Conservation (phyloP, 2,888 invertebrate genomes). For the Megastigmus dorsalis region DNA sequence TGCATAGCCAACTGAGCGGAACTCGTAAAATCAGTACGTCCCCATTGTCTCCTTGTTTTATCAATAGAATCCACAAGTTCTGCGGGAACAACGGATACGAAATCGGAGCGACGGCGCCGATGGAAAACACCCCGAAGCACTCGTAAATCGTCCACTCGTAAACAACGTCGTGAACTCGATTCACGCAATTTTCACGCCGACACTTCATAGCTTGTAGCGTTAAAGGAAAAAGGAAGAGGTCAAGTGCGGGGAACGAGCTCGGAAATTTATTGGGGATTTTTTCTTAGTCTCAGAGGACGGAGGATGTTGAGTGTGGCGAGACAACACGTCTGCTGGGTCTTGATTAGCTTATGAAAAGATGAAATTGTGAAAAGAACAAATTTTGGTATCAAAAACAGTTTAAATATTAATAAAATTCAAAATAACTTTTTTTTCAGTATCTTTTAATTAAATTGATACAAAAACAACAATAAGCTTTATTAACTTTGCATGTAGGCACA, state of each 20-base stretch:
- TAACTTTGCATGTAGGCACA: neutral
- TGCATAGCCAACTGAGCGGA: too few relatives aligned
- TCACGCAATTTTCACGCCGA: neutral
- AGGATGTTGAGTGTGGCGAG: neutral
- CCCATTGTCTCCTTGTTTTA: neutral
- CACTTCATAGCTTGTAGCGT: neutral
- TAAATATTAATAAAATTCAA: neutral
- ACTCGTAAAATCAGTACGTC: too few relatives aligned
- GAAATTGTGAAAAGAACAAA: neutral
- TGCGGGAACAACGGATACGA: neutral
- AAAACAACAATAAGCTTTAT: too few relatives aligned
- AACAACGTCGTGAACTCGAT: conserved; percentile 6
- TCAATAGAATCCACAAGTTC: neutral
- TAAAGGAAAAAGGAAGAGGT: neutral
- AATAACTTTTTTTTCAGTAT: too few relatives aligned
- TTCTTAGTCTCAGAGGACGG: neutral
- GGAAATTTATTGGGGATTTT: neutral
- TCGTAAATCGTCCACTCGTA: conserved; percentile 2
- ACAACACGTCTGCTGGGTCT: neutral
- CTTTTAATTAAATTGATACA: too few relatives aligned
- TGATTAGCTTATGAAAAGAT: too few relatives aligned
- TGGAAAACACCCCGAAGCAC: neutral
- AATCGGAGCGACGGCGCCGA: too few relatives aligned
- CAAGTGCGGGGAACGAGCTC: neutral
- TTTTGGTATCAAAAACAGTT: neutral